Evolutionary conservation across 2,113 vertebrate genomes (phyloP), one percentile per base, ranked within the genome.

Genomic region (Macrotis lagotis): DNA sequence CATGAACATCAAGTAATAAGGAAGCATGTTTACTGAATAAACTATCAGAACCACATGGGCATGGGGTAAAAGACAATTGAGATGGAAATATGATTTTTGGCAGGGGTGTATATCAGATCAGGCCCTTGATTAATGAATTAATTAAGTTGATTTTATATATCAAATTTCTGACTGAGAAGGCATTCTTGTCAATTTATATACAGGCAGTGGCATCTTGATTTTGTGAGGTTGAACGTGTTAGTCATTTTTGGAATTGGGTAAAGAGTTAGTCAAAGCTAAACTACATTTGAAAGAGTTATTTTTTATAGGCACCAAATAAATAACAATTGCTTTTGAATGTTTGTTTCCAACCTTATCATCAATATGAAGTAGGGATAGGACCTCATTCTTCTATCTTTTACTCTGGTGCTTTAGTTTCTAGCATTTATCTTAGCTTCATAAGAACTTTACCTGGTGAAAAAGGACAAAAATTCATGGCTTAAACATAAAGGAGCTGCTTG

Each of bases 381-480:
- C 96, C 94, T 94, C 88, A 28, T 95, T 96, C 95, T 52, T 96
- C 26, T 37, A 1, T 10, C 25, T 88, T 94, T 94, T 92, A 66
- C 28, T 92, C 95, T 95, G 89, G 92, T 97, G 97, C 94, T 97
- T 96, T 95, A 93, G 88, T 93, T 92, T 96, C 94, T 97, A 94
- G 90, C 92, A 96, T 96, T 98, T 96, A 97, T 97, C 48, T 97
- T 97, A 97, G 96, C 97, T 97, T 96, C 96, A 97, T 90, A 92
- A 97, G 88, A 55, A 91, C 48, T 95, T 96, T 94, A 92, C 51
- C 52, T 97, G n/a, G 96, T 94, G 93, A 95, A 95, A 92, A 95
- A 59, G n/a, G 16, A 91, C 31, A 96, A 74, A 96, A 97, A 93
- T 89, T 51, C 93, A 92, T 93, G 95, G 95, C 92, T 96, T 96